A percentile compares a stretch with the other conserved stretches of the same genome.
Conservation (phyloP, 2,113 vertebrate species). For the Sarotherodon lohbergeri region DNA sequence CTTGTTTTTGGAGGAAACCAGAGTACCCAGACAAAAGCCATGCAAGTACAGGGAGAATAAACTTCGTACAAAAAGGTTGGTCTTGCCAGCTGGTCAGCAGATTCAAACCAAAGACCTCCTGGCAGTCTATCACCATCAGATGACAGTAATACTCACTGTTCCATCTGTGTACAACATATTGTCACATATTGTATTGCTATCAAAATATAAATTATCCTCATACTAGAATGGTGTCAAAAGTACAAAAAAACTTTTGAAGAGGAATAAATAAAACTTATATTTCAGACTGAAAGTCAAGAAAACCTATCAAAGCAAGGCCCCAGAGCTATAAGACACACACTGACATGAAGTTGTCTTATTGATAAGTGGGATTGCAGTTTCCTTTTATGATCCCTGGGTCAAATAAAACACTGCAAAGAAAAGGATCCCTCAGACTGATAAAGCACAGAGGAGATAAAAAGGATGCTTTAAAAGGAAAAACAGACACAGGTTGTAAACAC, state of each 20-base stretch:
- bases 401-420: background rate
- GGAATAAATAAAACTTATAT: background rate
- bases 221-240: background rate
- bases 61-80: background rate
- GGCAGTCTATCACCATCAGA: background rate
- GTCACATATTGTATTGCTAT: background rate
- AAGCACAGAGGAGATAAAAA: constrained; percentile 7
- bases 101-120: background rate
- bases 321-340: background rate
- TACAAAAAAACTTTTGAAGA: background rate
- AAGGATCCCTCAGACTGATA: background rate
- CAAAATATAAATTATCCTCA: background rate
- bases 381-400: background rate
- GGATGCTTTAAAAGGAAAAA: background rate
- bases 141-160: background rate
- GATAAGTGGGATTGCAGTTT: background rate
- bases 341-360: background rate
- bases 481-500: constrained; percentile 15
- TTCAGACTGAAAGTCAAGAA: background rate
- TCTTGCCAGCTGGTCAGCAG: background rate
- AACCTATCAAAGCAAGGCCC: background rate
- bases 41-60: background rate
- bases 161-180: background rate
- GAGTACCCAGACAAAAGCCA: background rate
- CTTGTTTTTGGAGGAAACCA: background rate